Conservation (phyloP, 2,797 vertebrate genomes). For the Paedocypris micromegethes region DNA sequence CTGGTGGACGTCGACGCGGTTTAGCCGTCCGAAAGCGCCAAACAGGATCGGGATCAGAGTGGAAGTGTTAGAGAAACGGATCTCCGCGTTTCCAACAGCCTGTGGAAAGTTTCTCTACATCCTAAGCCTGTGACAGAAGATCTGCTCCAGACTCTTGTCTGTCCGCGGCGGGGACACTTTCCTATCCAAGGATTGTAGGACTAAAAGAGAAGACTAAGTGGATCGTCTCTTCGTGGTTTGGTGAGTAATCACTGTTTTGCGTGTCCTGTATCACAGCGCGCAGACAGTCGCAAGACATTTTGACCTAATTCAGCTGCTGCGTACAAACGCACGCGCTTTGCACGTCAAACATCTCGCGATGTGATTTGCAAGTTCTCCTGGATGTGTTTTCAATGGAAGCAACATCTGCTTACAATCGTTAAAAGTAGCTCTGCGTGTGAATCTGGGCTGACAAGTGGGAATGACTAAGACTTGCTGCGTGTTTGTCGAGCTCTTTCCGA, state of each 20-base stretch:
- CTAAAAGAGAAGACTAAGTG: not conserved
- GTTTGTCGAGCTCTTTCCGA: not conserved
- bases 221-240: not conserved
- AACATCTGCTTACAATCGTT: constrained; percentile 20
- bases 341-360: constrained; percentile 14
- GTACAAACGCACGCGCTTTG: constrained; percentile 18
- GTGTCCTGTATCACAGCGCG: not conserved
- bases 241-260: constrained; percentile 22
- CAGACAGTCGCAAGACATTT: constrained; percentile 8
- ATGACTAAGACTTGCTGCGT: constrained; percentile 1
- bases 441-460: constrained; percentile 14
- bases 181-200: constrained; percentile 20
- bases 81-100: constrained; percentile 20
- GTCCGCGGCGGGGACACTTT: constrained; percentile 5
- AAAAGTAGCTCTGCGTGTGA: constrained; percentile 25
- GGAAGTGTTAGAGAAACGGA: constrained; percentile 16
- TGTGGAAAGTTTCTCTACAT: constrained; percentile 41
- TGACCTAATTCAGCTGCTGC: constrained; percentile 24
- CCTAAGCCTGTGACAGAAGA: constrained; percentile 27
- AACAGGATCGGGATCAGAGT: constrained; percentile 20
- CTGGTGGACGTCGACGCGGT: constrained; percentile 30
- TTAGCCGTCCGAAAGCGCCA: constrained; percentile 16
- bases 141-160: constrained; percentile 12
- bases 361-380: constrained; percentile 1
- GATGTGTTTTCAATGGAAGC: not conserved